phyloP scores from a whole-genome alignment of 2,888 invertebrate species.

The Drosophila tripunctata region DNA sequence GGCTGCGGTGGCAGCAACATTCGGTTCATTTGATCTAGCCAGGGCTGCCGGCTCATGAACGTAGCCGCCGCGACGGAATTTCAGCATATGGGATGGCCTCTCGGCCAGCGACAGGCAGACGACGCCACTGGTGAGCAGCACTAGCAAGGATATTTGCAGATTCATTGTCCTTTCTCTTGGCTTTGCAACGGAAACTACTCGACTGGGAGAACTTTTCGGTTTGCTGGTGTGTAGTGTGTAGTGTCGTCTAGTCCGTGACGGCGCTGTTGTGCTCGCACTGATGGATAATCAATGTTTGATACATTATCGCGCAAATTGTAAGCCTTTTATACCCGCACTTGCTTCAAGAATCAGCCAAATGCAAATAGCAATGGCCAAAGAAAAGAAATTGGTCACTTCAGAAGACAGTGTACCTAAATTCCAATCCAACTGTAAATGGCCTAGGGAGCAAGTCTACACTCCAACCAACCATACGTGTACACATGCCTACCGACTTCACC shows the following conservation, averaged over 20 bases:
- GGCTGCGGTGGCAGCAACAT: too few relatives aligned
- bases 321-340: slow-evolving; percentile 73
- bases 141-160: slow-evolving; percentile 26
- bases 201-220: slow-evolving; percentile 64
- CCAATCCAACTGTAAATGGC: slow-evolving; percentile 55
- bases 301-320: slow-evolving; percentile 48
- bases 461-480: background rate
- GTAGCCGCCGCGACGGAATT: slow-evolving; percentile 48
- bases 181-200: too few relatives aligned
- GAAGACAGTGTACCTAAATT: slow-evolving; percentile 27
- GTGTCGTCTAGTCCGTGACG: slow-evolving; percentile 1
- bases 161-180: slow-evolving; percentile 24
- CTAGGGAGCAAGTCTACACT: slow-evolving; percentile 19
- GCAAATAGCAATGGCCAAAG: slow-evolving; percentile 42
- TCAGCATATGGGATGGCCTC: slow-evolving; percentile 12
- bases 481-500: slow-evolving; percentile 23
- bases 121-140: slow-evolving; percentile 54
- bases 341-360: slow-evolving; percentile 28
- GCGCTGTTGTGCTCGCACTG: slow-evolving; percentile 53
- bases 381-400: slow-evolving; percentile 21
- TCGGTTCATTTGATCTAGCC: slow-evolving; percentile 47
- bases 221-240: background rate
- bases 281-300: slow-evolving; percentile 79
- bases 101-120: slow-evolving; percentile 29
- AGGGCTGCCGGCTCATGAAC: slow-evolving; percentile 59